These are phyloP conservation scores for Ploceus nigricollis DNA, from an alignment of 2,113 vertebrate genomes.

Conservation along the genomic window DNA sequence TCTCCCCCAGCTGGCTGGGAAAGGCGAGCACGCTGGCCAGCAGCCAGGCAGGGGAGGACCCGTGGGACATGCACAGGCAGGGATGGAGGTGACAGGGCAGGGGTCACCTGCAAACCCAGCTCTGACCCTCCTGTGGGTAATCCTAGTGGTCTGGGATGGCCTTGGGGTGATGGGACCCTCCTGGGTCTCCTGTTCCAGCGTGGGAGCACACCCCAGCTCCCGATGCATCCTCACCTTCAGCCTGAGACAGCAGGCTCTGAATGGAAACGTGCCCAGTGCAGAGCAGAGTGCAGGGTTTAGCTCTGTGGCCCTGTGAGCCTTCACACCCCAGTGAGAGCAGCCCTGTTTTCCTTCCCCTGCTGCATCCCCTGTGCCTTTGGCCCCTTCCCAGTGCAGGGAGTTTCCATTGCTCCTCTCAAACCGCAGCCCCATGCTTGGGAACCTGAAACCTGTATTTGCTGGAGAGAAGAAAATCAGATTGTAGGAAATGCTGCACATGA, in stretches of 20 bases:
- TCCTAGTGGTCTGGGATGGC: fast-evolving
- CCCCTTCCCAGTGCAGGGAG: background rate
- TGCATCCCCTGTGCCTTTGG: background rate
- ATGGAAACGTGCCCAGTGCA: fast-evolving
- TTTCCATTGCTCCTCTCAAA: conserved; percentile 50
- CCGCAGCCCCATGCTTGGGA: background rate
- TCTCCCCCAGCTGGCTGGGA: background rate
- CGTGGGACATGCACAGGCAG: fast-evolving
- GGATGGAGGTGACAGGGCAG: background rate
- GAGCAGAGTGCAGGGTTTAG: background rate
- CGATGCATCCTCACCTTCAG: background rate
- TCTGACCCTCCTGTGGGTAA: background rate
- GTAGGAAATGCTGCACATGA: conserved; percentile 12
- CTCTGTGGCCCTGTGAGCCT: background rate
- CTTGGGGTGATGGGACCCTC: background rate
- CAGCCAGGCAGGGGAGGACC: background rate
- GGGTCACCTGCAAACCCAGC: background rate
- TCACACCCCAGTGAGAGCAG: background rate
- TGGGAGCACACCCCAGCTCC: background rate
- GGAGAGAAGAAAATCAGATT: conserved; percentile 20
- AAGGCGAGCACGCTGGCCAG: background rate
- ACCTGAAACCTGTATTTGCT: conserved; percentile 12
- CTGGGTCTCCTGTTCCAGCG: background rate
- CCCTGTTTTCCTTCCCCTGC: background rate
- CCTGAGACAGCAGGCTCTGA: background rate